Evolutionary conservation across 2,797 vertebrate species (phyloP).

Genomic region (Chelidonichthys spinosus): DNA sequence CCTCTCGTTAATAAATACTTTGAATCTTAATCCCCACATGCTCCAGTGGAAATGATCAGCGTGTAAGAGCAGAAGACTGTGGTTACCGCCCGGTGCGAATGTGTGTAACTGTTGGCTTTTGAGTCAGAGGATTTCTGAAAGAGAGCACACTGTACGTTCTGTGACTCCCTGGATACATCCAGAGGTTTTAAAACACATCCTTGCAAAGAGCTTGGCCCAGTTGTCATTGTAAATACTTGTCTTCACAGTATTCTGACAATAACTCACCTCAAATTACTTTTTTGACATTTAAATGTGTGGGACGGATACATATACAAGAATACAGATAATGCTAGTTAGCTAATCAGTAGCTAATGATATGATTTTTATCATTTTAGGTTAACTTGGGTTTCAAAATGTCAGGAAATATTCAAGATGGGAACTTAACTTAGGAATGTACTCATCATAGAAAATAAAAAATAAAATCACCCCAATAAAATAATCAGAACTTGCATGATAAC

Average conservation of each 20-base stretch:
- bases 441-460: too few relatives aligned
- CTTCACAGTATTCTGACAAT: neutral
- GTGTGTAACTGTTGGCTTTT: constrained; percentile 21
- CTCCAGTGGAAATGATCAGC: constrained; percentile 14
- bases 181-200: constrained; percentile 4
- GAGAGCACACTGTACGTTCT: constrained; percentile 4
- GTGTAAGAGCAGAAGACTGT: constrained; percentile 14
- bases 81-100: constrained; percentile 12
- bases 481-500: too few relatives aligned
- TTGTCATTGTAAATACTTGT: constrained; percentile 9
- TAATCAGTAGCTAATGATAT: too few relatives aligned
- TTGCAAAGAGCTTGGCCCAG: neutral
- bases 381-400: too few relatives aligned
- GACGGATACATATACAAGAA: neutral
- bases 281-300: constrained; percentile 14
- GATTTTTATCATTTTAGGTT: too few relatives aligned
- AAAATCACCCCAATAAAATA: too few relatives aligned
- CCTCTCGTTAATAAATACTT: constrained; percentile 16
- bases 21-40: constrained; percentile 7
- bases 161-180: neutral
- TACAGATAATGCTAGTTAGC: neutral
- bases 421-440: too few relatives aligned
- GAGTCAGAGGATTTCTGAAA: constrained; percentile 8
- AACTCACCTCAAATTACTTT: neutral
- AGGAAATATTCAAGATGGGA: too few relatives aligned